Evolutionary conservation across 2,888 invertebrate genomes (phyloP).

Genomic region (Drosophila buzzatii): DNA sequence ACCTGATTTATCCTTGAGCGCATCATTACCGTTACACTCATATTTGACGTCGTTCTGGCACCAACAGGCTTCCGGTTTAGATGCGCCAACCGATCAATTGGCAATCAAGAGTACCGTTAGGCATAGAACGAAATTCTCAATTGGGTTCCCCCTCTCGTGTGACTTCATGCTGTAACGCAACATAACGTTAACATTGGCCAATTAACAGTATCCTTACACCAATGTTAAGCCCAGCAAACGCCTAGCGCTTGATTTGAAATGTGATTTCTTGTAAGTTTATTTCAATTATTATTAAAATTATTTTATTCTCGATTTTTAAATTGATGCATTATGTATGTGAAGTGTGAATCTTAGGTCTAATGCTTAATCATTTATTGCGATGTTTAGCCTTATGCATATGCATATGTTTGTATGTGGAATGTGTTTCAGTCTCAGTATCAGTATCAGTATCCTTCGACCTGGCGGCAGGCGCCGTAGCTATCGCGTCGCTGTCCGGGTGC

Average conservation of each 20-base stretch:
- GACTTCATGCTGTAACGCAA: not conserved
- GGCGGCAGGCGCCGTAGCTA: slow-evolving; percentile 88
- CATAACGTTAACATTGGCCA: not conserved
- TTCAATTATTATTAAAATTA: slow-evolving; percentile 24
- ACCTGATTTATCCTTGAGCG: slow-evolving; percentile 60
- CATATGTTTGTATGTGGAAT: slow-evolving; percentile 51
- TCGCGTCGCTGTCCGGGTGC: slow-evolving; percentile 90
- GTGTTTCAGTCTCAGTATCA: slow-evolving; percentile 75
- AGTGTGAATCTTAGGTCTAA: slow-evolving; percentile 34
- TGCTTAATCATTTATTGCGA: slow-evolving; percentile 21
- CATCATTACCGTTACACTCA: slow-evolving; percentile 49
- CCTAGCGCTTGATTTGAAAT: slow-evolving; percentile 22
- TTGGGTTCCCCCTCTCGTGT: not conserved
- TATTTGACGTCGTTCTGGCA: not conserved
- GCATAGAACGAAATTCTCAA: not conserved
- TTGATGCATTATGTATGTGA: slow-evolving; percentile 11
- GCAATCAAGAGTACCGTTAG: not conserved
- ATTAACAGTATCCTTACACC: not conserved
- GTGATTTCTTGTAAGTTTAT: not conserved
- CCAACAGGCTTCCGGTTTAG: slow-evolving; percentile 3
- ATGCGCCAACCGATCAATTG: too few species aligned
- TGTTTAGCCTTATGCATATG: slow-evolving; percentile 38
- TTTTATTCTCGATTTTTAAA: slow-evolving; percentile 15
- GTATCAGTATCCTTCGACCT: slow-evolving; percentile 84
- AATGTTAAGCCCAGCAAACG: slow-evolving; percentile 2